Conservation (phyloP, 1,140 invertebrate genomes). For the Grapholita molesta region DNA sequence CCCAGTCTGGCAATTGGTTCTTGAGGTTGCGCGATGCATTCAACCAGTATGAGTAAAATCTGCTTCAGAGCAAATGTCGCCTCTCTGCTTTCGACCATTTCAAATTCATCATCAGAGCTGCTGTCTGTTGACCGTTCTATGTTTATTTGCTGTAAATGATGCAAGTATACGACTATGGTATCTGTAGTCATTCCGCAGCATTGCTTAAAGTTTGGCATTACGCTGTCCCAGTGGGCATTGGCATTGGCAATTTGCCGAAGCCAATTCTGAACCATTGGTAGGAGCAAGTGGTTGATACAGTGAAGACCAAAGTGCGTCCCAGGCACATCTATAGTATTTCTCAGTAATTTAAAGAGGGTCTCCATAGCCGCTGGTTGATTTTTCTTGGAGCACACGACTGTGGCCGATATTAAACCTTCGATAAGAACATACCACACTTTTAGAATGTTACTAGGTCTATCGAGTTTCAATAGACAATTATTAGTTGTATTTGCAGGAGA, state of each 20-base stretch:
- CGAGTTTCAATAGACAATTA: slow-evolving; percentile 83
- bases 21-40: slow-evolving; percentile 93
- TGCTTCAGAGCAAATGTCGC: slow-evolving; percentile 91
- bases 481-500: slow-evolving; percentile 79
- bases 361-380: slow-evolving; percentile 93
- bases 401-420: slow-evolving; percentile 92
- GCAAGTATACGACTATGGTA: slow-evolving; percentile 91
- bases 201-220: slow-evolving; percentile 94
- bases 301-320: slow-evolving; percentile 92
- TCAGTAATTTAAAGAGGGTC: slow-evolving; percentile 90
- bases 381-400: slow-evolving; percentile 87
- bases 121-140: slow-evolving; percentile 52
- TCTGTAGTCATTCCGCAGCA: slow-evolving; percentile 95
- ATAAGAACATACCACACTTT: slow-evolving; percentile 95
- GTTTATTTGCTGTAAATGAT: slow-evolving; percentile 67
- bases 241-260: slow-evolving; percentile 85
- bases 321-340: slow-evolving; percentile 86
- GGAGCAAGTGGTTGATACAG: slow-evolving; percentile 92
- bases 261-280: slow-evolving; percentile 95
- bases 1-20: slow-evolving; percentile 93
- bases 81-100: slow-evolving; percentile 76
- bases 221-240: slow-evolving; percentile 84
- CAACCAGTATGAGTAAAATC: slow-evolving; percentile 90
- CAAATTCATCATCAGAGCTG: slow-evolving; percentile 59
- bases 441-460: slow-evolving; percentile 90